Evolutionary conservation across 2,113 vertebrate species (phyloP).

Genomic region (Fregetta grallaria): DNA sequence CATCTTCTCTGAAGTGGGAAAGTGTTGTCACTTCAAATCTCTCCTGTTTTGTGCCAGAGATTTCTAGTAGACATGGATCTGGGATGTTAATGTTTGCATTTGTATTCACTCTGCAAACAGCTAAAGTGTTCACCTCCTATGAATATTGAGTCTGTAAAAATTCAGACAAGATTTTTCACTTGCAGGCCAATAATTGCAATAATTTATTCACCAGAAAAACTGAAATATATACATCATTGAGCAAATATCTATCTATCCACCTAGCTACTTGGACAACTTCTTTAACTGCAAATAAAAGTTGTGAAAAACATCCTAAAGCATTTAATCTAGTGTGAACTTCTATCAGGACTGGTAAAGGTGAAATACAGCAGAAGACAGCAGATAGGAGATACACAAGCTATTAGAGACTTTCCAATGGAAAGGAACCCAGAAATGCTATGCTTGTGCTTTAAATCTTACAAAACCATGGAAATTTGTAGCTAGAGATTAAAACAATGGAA

Average conservation of each 20-base stretch:
- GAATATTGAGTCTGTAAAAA: slow-evolving; percentile 50
- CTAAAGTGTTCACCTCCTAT: not conserved
- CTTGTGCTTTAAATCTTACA: not conserved
- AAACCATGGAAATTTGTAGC: not conserved
- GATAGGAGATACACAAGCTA: not conserved
- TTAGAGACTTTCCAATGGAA: not conserved
- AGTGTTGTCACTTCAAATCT: not conserved
- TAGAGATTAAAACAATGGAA: not conserved
- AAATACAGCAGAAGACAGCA: not conserved
- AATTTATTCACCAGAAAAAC: slow-evolving; percentile 20
- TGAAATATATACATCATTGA: not conserved
- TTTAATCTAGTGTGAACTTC: not conserved
- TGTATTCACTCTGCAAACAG: slow-evolving; percentile 34
- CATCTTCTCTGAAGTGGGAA: not conserved
- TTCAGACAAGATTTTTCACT: slow-evolving; percentile 8
- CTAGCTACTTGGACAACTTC: not conserved
- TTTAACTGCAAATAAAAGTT: not conserved
- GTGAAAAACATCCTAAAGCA: not conserved
- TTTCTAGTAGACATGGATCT: slow-evolving; percentile 1
- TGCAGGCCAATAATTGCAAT: slow-evolving; percentile 15
- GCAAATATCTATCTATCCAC: not conserved
- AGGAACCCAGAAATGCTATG: not conserved
- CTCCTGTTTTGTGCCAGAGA: not conserved
- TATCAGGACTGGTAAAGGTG: not conserved
- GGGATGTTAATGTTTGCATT: slow-evolving; percentile 44